Percentiles rank a stretch among this genome's conserved stretches.
Evolutionary conservation across 23 tunicate genomes (phyloP).

Genomic region (Oikopleura vanhoeffeni): DNA sequence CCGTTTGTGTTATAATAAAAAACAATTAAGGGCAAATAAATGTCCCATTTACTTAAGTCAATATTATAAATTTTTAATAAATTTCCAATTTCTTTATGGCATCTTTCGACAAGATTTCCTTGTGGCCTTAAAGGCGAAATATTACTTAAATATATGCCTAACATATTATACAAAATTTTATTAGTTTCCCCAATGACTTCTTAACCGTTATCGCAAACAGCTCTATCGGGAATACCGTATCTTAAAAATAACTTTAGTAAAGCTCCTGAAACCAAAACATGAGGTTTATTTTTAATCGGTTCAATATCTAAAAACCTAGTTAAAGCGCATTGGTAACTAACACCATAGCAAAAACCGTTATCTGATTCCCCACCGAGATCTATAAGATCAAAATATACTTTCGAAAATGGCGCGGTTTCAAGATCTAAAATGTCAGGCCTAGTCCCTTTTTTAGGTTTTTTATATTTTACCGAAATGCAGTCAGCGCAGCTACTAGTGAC

Average conservation of each 20-base stretch:
- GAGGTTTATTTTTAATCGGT: background rate
- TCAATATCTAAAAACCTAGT: background rate
- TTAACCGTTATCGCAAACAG: background rate
- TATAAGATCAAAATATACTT: background rate
- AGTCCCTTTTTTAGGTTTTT: too few relatives aligned
- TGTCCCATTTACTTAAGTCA: too few relatives aligned
- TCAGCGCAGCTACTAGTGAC: background rate
- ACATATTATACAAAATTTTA: background rate
- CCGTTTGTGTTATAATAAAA: too few relatives aligned
- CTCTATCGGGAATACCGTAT: background rate
- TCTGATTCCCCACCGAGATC: background rate
- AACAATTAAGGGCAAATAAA: too few relatives aligned
- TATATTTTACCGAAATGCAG: too few relatives aligned
- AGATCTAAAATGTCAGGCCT: background rate
- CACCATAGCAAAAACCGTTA: background rate
- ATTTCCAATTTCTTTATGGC: background rate
- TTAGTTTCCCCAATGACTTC: background rate
- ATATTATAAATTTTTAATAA: background rate
- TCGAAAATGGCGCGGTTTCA: background rate
- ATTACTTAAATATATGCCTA: background rate
- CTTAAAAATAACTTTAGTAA: background rate
- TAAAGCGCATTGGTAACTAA: background rate
- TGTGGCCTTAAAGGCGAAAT: background rate
- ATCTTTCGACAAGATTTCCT: background rate
- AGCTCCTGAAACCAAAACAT: background rate